A percentile compares a stretch with the other conserved stretches of the same genome.
Evolutionary conservation across 2,888 invertebrate genomes (phyloP).

Genomic region (Orthosia gothica): DNA sequence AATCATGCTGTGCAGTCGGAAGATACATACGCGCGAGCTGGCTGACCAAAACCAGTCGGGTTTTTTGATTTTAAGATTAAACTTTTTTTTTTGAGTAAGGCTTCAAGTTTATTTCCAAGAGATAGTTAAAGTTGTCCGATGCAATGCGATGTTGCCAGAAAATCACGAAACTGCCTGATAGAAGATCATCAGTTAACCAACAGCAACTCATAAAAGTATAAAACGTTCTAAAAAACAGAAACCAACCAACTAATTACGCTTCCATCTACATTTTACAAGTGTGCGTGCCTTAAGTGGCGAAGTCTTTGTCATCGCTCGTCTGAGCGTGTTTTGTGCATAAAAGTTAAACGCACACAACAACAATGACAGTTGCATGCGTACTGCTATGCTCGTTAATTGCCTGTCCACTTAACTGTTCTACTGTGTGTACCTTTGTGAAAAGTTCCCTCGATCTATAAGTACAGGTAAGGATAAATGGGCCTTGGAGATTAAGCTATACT

Average conservation of each 20-base stretch:
- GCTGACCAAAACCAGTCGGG: no score
- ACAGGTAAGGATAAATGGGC: no score
- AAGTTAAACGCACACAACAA: constrained; percentile 52
- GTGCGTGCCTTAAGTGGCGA: constrained; percentile 49
- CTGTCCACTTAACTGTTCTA: constrained; percentile 44
- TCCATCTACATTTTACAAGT: constrained; percentile 38
- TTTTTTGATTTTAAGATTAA: no score
- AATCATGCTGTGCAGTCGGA: no score
- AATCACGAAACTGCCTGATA: background rate
- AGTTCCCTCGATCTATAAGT: constrained; percentile 9
- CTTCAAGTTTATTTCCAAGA: no score
- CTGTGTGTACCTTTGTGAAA: constrained; percentile 10
- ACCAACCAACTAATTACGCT: constrained; percentile 45
- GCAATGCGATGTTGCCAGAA: background rate
- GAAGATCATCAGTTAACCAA: background rate
- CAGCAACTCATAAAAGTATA: background rate
- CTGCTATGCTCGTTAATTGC: constrained; percentile 39
- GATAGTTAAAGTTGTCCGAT: no score
- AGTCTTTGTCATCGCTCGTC: constrained; percentile 47
- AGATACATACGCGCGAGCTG: no score
- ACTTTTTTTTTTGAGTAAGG: no score
- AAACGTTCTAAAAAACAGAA: constrained; percentile 29
- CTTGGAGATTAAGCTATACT: background rate
- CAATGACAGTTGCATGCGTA: constrained; percentile 38
- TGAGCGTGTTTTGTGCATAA: constrained; percentile 47